Conservation (phyloP, 2,888 invertebrate species). For the Heliconius aoede region DNA sequence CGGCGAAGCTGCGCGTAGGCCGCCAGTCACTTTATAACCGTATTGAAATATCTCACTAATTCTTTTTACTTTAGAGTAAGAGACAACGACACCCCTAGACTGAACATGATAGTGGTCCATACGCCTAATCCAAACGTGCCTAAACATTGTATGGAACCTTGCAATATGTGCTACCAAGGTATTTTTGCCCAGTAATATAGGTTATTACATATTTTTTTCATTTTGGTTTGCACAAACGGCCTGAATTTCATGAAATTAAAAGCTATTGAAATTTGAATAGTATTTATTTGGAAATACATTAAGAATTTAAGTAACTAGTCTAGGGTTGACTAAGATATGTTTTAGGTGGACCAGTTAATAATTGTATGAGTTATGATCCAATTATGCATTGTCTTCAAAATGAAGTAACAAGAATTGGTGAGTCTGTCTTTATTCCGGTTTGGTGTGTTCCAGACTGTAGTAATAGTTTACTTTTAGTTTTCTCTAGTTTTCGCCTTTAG, state of each 20-base stretch:
- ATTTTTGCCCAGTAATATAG: slow-evolving; percentile 41
- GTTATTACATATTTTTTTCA: neutral
- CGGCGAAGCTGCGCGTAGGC: too few relatives aligned
- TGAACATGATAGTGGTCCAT: slow-evolving; percentile 76
- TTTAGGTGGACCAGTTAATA: slow-evolving; percentile 65
- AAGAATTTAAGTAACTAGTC: neutral
- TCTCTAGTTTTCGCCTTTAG: too few relatives aligned
- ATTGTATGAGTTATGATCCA: slow-evolving; percentile 53
- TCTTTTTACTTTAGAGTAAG: slow-evolving; percentile 72
- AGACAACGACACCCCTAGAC: slow-evolving; percentile 56
- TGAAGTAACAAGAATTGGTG: slow-evolving; percentile 73
- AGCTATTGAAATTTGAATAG: neutral
- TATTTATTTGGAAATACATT: neutral
- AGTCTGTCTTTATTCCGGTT: slow-evolving; percentile 53
- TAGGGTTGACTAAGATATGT: slow-evolving; percentile 43
- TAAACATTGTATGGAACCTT: slow-evolving; percentile 55
- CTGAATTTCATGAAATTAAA: neutral
- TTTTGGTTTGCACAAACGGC: neutral
- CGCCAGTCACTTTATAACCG: neutral
- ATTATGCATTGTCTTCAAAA: slow-evolving; percentile 53
- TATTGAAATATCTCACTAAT: slow-evolving; percentile 63
- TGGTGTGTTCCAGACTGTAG: neutral
- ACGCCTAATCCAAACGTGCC: slow-evolving; percentile 54
- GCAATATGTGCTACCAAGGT: slow-evolving; percentile 67
- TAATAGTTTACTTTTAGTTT: neutral